phyloP scores from a whole-genome alignment of 2,113 vertebrate genomes.

The Hypanus sabinus region DNA sequence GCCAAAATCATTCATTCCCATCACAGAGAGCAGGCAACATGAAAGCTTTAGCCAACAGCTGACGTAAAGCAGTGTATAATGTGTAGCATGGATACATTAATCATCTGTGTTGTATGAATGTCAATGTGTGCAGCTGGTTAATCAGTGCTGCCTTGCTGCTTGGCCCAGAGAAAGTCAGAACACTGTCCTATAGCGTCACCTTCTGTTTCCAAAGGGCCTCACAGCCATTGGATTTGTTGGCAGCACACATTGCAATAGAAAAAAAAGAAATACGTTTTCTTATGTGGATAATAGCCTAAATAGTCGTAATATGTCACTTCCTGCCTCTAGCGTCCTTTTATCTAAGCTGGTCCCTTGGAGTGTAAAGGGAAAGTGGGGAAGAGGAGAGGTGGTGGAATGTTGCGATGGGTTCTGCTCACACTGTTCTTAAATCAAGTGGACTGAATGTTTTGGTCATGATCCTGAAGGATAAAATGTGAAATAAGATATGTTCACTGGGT shows the following conservation, averaged over 20 bases:
- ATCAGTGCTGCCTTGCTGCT: not conserved
- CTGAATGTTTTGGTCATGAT: too few relatives aligned
- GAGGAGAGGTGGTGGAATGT: too few relatives aligned
- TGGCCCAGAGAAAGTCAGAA: not conserved
- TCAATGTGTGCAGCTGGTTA: not conserved
- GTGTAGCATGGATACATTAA: not conserved
- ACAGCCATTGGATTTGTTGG: not conserved
- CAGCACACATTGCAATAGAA: not conserved
- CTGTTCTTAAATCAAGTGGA: not conserved
- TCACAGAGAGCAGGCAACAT: not conserved
- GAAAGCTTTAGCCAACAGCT: not conserved
- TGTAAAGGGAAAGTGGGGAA: too few relatives aligned
- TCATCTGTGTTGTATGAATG: not conserved
- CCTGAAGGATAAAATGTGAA: too few relatives aligned
- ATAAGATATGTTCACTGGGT: not conserved
- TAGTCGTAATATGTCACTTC: not conserved
- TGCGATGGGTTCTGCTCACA: not conserved
- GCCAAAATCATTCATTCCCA: not conserved
- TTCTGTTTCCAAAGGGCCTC: not conserved
- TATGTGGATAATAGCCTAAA: not conserved
- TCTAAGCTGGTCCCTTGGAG: not conserved
- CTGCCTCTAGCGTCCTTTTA: not conserved
- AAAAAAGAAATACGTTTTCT: not conserved
- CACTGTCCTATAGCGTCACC: constrained; percentile 6
- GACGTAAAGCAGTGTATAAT: not conserved